Evolutionary conservation across 2,113 vertebrate species (phyloP), one percentile per base, ranked within the genome.

Genomic region (Chaetodon auriga): DNA sequence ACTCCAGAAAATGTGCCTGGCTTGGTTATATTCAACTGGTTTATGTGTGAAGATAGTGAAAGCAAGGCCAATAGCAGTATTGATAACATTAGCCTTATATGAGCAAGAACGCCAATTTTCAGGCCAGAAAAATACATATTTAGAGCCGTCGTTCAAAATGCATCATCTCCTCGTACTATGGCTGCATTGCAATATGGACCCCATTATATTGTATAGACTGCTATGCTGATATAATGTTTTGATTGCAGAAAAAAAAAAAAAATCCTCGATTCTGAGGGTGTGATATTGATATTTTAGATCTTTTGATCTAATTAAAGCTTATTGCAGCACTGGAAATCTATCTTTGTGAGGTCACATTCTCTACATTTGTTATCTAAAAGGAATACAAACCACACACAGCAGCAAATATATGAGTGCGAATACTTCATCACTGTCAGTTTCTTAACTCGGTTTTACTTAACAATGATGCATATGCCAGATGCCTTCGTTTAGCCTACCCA

Each of bases 21-120:
- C 57, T 46, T 73, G 65, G 41, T 70, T 79, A 60, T 46, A 38
- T 48, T 64, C 55, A 60, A n/a, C 57, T 68, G 65, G 64, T 82
- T 90, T 75, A 75, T 62, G 49, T 53, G 68, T 61, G 38, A 78
- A 68, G 61, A 51, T 25, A 30, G 48, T 21, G 36, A 81, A 38
- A n/a, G 9, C 45, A 51, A 25, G 0, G 7, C 70, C 68, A 46
- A 64, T 43, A 68, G 30, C 9, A 41, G 16, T 68, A 57, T 68
- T 71, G 60, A 81, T 78, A 25, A 71, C 23, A 38, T 62, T 57
- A 57, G 12, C 25, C 23, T 46, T 2, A 64, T 62, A 62, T 36
- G 72, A 68, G 43, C 7, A 15, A 60, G 25, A 54, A 46, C 54
- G 48, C 3, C 15, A 23, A 61, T 82, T 53, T 84, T 71, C 15